Evolutionary conservation across 2,113 vertebrate genomes (phyloP).

Genomic region (Acrocephalus kingi): DNA sequence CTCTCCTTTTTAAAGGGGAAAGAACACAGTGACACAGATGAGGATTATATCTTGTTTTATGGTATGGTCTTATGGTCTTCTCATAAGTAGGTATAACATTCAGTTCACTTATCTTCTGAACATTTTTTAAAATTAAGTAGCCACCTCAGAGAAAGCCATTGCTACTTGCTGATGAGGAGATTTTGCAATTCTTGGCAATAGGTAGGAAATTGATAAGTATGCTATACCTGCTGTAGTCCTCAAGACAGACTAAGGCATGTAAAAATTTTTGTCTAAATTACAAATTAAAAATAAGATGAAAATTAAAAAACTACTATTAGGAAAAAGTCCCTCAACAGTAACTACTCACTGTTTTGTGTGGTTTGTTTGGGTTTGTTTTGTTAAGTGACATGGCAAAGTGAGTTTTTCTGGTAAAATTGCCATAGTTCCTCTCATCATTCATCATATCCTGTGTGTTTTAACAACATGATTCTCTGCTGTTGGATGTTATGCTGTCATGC

Average conservation of each 20-base stretch:
- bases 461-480: background rate
- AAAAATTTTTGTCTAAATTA: background rate
- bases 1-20: background rate
- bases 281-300: background rate
- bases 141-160: background rate
- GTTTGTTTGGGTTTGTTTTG: background rate
- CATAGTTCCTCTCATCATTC: background rate
- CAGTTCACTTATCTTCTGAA: background rate
- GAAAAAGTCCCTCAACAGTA: background rate
- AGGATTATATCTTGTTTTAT: background rate
- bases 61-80: background rate
- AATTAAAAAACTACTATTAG: background rate
- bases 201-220: background rate
- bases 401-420: background rate
- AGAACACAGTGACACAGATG: background rate
- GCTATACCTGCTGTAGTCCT: background rate
- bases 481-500: background rate
- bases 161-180: background rate
- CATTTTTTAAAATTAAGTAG: background rate
- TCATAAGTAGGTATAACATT: background rate
- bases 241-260: background rate
- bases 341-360: too few species aligned
- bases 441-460: background rate
- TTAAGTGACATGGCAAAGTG: background rate
- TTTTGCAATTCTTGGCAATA: background rate